Evolutionary conservation across 2,888 invertebrate genomes (phyloP), one percentile per base, ranked within the genome.

Genomic region (Corbicula japonica): DNA sequence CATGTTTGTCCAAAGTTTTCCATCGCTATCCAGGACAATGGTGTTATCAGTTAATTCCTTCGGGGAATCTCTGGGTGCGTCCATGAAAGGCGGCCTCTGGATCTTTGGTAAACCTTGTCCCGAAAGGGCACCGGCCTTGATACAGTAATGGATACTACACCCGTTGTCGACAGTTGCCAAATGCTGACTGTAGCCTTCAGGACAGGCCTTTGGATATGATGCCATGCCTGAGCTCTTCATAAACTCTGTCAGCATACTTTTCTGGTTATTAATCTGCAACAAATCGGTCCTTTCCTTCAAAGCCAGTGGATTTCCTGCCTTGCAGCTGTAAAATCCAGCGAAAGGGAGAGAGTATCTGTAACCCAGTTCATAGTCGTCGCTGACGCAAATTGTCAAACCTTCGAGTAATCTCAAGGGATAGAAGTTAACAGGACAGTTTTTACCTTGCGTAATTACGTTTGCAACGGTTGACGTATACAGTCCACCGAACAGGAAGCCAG

Each of bases 401-500:
- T 30, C 35, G 6, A 85, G 81, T 18, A 91, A 18, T 18, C 61
- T 58, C 2, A 87, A 78, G 0, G 85, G 69, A 38, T 85, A 84
- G 71, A 85, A 91, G 21, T 69, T 48, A 0, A 72, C 58, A 0
- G 91, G 91, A 58, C 91, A 91, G 15, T 62, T 56, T 18, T 60
- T 61, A 18, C 71, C 34, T 23, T 76, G 65, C 0, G 90, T 91
- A 12, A 87, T 56, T 2, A 82, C 86, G 58, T 91, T 91, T 10
- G 54, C 62, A 0, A 76, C 41, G 1, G 46, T 74, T 28, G 68
- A 63, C 1, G 86, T 87, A 77, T 79, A 91, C 26, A 89, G 54
- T 0, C 90, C 91, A 21, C 91, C 91, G 77, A 90, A 91, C 15
- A 88, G 70, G 62, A 82, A 89, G 0, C 90, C 91, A 1, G 84